phyloP scores from a whole-genome alignment of 2,888 invertebrate genomes.

The Gastracanthus pulcherrimus region DNA sequence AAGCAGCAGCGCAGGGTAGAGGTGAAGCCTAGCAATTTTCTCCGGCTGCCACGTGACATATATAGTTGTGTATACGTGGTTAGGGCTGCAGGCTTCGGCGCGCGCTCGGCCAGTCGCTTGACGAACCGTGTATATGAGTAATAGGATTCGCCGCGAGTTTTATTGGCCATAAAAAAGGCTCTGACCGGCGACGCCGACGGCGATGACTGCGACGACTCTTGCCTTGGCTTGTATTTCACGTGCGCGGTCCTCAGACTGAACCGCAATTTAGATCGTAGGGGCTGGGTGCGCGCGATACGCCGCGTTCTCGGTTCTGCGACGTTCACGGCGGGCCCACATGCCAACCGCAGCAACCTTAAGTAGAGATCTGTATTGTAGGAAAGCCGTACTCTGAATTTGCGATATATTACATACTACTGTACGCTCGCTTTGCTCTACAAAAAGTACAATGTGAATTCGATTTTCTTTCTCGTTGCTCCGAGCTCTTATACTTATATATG shows the following conservation, averaged over 20 bases:
- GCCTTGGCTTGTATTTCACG: background rate
- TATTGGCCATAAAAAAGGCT: slow-evolving; percentile 60
- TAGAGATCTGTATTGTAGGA: too few species aligned
- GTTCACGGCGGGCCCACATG: background rate
- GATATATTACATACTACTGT: too few species aligned
- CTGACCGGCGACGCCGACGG: slow-evolving; percentile 28
- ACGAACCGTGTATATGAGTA: slow-evolving; percentile 58
- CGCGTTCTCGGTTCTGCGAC: background rate
- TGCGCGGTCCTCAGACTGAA: too few species aligned
- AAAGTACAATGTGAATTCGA: too few species aligned
- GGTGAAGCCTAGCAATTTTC: background rate
- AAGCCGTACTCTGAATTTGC: too few species aligned
- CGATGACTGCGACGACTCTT: background rate
- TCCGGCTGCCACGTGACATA: background rate
- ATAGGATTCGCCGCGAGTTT: slow-evolving; percentile 57
- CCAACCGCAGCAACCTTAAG: too few species aligned
- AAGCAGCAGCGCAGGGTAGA: background rate
- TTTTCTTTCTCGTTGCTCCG: too few species aligned
- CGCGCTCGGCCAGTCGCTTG: too few species aligned
- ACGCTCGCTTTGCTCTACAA: too few species aligned
- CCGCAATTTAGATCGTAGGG: slow-evolving; percentile 37
- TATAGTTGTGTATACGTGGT: background rate
- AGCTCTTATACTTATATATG: too few species aligned
- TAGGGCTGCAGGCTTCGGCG: too few species aligned
- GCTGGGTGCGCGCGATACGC: background rate